phyloP scores from a whole-genome alignment of 2,888 invertebrate species.

The Coronaproctus castanopsis region DNA sequence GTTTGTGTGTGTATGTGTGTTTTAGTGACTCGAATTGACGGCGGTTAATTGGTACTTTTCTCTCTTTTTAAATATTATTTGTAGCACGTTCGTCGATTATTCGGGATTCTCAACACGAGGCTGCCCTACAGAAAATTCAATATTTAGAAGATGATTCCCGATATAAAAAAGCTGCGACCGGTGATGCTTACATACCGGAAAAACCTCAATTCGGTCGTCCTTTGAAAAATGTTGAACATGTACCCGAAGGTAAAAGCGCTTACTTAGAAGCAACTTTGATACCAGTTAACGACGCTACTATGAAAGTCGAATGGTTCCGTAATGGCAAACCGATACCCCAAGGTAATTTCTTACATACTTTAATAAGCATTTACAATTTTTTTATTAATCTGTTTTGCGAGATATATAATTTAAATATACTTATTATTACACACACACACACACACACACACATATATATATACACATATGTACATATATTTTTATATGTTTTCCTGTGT shows the following conservation, averaged over 20 bases:
- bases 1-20: too few relatives aligned
- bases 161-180: conserved; percentile 46
- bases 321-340: conserved; percentile 82
- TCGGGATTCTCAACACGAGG: conserved; percentile 78
- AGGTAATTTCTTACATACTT: conserved; percentile 28
- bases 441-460: too few relatives aligned
- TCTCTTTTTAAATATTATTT: too few relatives aligned
- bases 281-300: conserved; percentile 93
- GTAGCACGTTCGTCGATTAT: conserved; percentile 62
- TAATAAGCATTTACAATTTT: too few relatives aligned
- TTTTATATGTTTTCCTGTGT: too few relatives aligned
- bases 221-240: conserved; percentile 58
- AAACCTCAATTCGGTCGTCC: conserved; percentile 79
- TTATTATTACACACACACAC: too few relatives aligned
- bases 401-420: too few relatives aligned
- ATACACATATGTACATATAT: too few relatives aligned
- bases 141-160: conserved; percentile 71
- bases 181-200: conserved; percentile 55
- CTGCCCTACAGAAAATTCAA: conserved; percentile 76
- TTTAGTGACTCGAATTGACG: too few relatives aligned
- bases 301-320: conserved; percentile 96
- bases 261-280: conserved; percentile 88
- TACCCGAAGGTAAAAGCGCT: conserved; percentile 67
- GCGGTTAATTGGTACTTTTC: too few relatives aligned
- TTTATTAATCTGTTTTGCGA: too few relatives aligned